These are phyloP conservation scores for Gonocerus acuteangulatus DNA, from an alignment of 2,888 invertebrate species.

Conservation along the genomic window DNA sequence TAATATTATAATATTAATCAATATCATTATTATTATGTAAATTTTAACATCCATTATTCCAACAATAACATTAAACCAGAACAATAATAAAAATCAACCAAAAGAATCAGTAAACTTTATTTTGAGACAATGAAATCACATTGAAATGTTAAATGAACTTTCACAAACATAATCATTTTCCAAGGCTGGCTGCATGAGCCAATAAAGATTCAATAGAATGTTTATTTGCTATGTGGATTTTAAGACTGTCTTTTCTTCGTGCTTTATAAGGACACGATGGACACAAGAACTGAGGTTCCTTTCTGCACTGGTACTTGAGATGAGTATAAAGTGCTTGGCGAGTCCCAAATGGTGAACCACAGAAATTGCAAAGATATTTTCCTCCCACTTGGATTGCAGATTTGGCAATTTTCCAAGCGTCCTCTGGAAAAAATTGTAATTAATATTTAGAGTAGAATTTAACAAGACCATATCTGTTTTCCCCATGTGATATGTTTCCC, in stretches of 20 bases:
- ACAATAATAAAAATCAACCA: too few species aligned
- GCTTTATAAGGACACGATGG: constrained; percentile 4
- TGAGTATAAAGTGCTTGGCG: neutral
- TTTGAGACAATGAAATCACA: too few species aligned
- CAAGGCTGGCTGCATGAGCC: too few species aligned
- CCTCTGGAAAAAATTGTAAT: neutral
- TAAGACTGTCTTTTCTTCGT: constrained; percentile 9
- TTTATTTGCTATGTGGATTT: constrained; percentile 8
- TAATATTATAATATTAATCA: too few species aligned
- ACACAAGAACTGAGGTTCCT: constrained; percentile 3
- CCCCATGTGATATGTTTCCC: too few species aligned
- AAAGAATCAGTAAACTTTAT: too few species aligned
- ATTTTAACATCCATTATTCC: too few species aligned
- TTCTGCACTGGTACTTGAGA: neutral
- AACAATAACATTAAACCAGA: too few species aligned
- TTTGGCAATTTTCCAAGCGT: neutral
- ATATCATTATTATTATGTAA: too few species aligned
- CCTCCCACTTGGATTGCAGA: neutral
- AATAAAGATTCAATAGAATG: neutral
- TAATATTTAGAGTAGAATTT: neutral
- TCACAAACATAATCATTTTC: too few species aligned
- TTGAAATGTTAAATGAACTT: too few species aligned
- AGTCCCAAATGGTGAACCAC: neutral
- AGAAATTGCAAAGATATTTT: neutral
- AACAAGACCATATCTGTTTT: too few species aligned